Evolutionary conservation across 2,113 vertebrate genomes (phyloP).

Genomic region (Nothoprocta pentlandii): DNA sequence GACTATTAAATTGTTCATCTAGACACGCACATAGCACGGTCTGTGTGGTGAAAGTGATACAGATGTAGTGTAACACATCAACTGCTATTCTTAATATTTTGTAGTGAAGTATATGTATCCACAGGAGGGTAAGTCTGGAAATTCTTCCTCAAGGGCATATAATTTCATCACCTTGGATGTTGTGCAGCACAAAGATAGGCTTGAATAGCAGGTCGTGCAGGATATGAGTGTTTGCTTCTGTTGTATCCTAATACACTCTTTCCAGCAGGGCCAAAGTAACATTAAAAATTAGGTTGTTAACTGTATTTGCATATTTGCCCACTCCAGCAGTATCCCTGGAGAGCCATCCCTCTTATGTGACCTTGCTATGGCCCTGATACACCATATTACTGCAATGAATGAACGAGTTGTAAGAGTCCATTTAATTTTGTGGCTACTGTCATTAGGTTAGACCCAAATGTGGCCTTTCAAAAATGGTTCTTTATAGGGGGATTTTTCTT

Average conservation of each 20-base stretch:
- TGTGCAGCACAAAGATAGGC: neutral
- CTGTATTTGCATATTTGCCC: conserved; percentile 37
- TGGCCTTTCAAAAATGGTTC: conserved; percentile 7
- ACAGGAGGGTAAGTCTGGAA: neutral
- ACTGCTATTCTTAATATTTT: neutral
- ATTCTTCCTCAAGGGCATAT: neutral
- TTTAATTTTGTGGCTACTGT: conserved; percentile 53
- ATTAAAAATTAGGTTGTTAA: conserved; percentile 45
- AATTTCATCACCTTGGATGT: neutral
- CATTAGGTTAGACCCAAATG: conserved; percentile 5
- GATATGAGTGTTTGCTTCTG: neutral
- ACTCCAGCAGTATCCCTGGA: conserved; percentile 32
- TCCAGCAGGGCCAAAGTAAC: neutral
- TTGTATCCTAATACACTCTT: neutral
- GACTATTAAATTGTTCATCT: neutral
- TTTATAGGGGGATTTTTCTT: neutral
- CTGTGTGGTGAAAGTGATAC: neutral
- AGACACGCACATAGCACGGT: neutral
- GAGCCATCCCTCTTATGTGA: conserved; percentile 65
- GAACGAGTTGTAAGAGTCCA: conserved; percentile 50
- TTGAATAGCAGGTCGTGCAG: neutral
- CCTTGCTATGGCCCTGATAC: conserved; percentile 49
- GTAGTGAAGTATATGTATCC: neutral
- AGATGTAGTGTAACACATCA: neutral
- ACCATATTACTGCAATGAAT: conserved; percentile 20